Base-by-base conservation (phyloP, 2,797 vertebrate genomes). In the Chelon labrosus region DNA sequence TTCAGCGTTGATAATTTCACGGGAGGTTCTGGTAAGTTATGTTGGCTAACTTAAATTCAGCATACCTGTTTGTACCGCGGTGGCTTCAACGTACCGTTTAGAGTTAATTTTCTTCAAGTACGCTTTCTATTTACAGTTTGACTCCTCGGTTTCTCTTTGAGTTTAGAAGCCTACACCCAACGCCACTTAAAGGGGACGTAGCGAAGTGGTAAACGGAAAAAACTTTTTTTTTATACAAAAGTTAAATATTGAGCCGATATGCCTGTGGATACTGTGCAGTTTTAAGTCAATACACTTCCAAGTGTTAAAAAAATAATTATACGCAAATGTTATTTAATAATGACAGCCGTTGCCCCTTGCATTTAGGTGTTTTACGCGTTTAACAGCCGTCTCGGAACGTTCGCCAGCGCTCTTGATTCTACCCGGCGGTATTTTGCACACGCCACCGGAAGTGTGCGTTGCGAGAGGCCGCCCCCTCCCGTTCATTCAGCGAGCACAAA, bases 181-280 rank as follows among this genome's bases (percentile, higher is more conserved):
- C 64, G 39, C 19, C 44, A 1, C 90, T 95, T 95, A 95, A 95
- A 95, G 95, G 92, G 53, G 85, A 52, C 91, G 91, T 74, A 14
- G 0, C 51, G 1, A 16, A 56, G 3, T 11, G 7, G 3, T n/a
- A 12, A 19, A 5, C 49, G 52, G 2, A 20, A 35, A 13, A 7
- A 8, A 10, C 2, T 22, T 22, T 22, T 22, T 22, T 22, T 22
- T 22, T 22, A 1, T 22, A 22, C 5, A 20, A 10, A 19, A 51
- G 14, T 13, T 62, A 0, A 4, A 25, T 12, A n/a, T 19, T 14
- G 0, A 53, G 2, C 7, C 1, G 1, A 53, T 0, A 12, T 0
- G 1, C 4, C 0, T 2, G 13, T 35, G 3, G 0, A 11, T 12
- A 9, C 38, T 25, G 16, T n/a, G 6, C 14, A 17, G 13, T 19